Base-by-base conservation (phyloP, 2,113 vertebrate species). In the Dicentrarchus labrax region DNA sequence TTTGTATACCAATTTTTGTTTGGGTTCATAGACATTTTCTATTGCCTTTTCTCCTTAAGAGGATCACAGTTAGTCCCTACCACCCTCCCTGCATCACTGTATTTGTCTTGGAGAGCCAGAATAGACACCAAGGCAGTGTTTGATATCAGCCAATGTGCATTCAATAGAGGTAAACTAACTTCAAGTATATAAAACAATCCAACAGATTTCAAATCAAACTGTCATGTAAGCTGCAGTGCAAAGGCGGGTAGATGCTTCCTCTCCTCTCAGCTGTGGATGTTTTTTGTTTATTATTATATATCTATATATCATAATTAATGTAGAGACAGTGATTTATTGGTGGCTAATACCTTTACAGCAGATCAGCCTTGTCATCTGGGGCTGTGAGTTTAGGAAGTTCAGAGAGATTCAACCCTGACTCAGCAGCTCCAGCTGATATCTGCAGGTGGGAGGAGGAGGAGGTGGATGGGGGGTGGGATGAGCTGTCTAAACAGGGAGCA, bases 401-500 rank as follows among this genome's bases (percentile, higher is more conserved):
- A 61, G 43, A 43, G 41, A 13, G 53, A 30, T 71, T 72, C 5
- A 57, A 12, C 39, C 89, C 51, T 92, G 89, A 92, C 88, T 91
- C 88, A 90, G 86, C 88, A 69, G 75, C 72, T 54, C 45, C 80
- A 74, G 51, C 81, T 82, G 80, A 80, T 82, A 59, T 81, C 65
- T 69, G 38, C 64, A 84, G 51, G 61, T 74, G 65, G 69, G 84
- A 50, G 51, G 47, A 43, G 16, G 73, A 19, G 1, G 45, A 30
- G 30, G 30, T 3, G 30, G 30, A 30, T 30, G 30, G 30, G 30
- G 30, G 30, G 30, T 30, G 30, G 56, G 22, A 39, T 21, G 56
- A 30, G 72, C 4, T 1, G 36, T 83, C 85, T 91, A 89, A 91
- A 92, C 80, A 60, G 7, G 86, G 87, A 93, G 90, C 66, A 75